phyloP scores from a whole-genome alignment of 2,113 vertebrate genomes.

The Tamias sibiricus region DNA sequence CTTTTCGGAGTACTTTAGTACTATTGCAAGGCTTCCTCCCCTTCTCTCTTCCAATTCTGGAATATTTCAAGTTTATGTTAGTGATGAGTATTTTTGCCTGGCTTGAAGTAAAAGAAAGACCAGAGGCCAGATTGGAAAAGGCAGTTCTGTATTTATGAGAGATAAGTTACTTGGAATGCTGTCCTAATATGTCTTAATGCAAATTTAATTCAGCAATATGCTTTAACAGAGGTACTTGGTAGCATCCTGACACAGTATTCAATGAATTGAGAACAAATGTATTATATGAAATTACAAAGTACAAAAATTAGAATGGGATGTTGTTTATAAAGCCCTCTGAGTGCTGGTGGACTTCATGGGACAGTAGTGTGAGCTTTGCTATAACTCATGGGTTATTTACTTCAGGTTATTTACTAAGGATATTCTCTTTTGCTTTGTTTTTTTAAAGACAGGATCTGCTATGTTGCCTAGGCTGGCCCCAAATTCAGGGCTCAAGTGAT shows the following conservation, averaged over 20 bases:
- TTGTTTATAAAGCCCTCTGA: constrained; percentile 55
- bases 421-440: neutral
- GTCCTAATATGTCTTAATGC: constrained; percentile 59
- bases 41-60: constrained; percentile 4
- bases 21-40: neutral
- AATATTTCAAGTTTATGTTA: constrained; percentile 70
- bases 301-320: constrained; percentile 65
- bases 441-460: neutral
- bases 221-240: constrained; percentile 70
- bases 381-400: neutral
- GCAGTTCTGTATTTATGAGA: constrained; percentile 52
- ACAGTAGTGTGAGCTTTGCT: constrained; percentile 32
- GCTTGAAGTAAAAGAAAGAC: constrained; percentile 54
- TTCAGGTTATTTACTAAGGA: neutral
- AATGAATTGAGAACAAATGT: constrained; percentile 78
- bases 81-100: constrained; percentile 52
- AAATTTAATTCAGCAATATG: constrained; percentile 53
- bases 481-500: neutral
- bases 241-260: constrained; percentile 79
- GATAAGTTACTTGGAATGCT: constrained; percentile 58
- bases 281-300: constrained; percentile 74
- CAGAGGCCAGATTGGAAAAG: constrained; percentile 16
- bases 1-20: constrained; percentile 64
- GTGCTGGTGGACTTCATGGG: constrained; percentile 36
- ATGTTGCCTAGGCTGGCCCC: neutral